These are phyloP conservation scores for Amazonetta brasiliensis DNA, from an alignment of 2,797 vertebrate genomes.

Conservation along the genomic window DNA sequence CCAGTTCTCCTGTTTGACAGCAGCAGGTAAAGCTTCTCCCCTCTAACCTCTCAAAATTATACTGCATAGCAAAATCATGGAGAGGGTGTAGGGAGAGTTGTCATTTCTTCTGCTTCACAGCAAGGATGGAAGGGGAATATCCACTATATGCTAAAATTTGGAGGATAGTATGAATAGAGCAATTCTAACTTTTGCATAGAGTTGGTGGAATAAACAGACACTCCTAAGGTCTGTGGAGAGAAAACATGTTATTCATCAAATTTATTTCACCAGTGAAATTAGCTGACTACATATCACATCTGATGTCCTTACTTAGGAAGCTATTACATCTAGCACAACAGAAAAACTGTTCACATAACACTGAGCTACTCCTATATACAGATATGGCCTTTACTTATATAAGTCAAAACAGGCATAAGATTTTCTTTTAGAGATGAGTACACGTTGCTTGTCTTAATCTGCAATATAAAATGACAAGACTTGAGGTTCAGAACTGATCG, in stretches of 20 bases:
- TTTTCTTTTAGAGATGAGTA: neutral
- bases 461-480: neutral
- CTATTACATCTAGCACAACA: neutral
- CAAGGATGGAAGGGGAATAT: no score
- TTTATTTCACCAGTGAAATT: neutral
- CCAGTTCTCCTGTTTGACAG: neutral
- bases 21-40: neutral
- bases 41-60: neutral
- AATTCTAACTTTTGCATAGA: neutral
- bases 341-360: no score
- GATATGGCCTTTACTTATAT: no score
- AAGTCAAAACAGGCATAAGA: neutral
- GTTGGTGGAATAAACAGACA: neutral
- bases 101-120: neutral
- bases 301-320: neutral
- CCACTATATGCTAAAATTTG: neutral
- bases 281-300: neutral
- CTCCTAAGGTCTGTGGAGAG: neutral
- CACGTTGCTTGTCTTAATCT: neutral
- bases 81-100: neutral
- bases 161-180: neutral
- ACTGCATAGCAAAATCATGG: neutral
- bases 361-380: neutral
- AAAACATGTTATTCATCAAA: neutral
- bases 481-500: neutral